These are phyloP conservation scores for Eupithecia subumbrata DNA, from an alignment of 2,888 invertebrate genomes.

Conservation along the genomic window DNA sequence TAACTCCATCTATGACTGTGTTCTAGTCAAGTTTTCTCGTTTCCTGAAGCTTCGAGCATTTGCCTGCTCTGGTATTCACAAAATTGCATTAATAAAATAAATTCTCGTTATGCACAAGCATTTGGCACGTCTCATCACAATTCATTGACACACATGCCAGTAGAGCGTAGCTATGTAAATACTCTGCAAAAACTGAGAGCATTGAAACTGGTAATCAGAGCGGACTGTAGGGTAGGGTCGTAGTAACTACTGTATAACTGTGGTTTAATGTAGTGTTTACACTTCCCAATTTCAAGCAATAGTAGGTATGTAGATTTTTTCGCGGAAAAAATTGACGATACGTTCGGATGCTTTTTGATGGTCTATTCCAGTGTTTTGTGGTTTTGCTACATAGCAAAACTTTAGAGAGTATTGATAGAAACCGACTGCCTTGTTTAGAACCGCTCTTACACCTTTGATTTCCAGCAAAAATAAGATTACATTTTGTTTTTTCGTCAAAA, in stretches of 20 bases:
- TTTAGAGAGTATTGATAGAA: too few relatives aligned
- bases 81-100: conserved; percentile 25
- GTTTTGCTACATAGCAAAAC: background rate
- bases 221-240: conserved; percentile 40
- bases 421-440: too few relatives aligned
- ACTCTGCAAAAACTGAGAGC: conserved; percentile 37
- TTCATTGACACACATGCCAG: conserved; percentile 44
- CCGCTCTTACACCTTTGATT: too few relatives aligned
- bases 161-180: conserved; percentile 44
- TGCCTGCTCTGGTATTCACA: conserved; percentile 1
- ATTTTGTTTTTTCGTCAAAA: too few relatives aligned
- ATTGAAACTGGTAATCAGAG: conserved; percentile 55
- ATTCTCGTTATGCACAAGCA: conserved; percentile 26
- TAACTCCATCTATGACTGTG: background rate
- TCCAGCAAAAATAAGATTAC: too few relatives aligned
- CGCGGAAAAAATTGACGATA: background rate
- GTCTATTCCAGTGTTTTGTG: background rate
- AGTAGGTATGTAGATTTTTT: background rate
- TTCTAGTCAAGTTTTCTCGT: background rate
- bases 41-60: background rate
- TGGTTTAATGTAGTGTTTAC: background rate
- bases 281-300: background rate
- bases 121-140: conserved; percentile 27
- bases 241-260: conserved; percentile 4
- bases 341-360: background rate